Base-by-base conservation (phyloP, 2,888 invertebrate species). In the Diarsia dahlii region DNA sequence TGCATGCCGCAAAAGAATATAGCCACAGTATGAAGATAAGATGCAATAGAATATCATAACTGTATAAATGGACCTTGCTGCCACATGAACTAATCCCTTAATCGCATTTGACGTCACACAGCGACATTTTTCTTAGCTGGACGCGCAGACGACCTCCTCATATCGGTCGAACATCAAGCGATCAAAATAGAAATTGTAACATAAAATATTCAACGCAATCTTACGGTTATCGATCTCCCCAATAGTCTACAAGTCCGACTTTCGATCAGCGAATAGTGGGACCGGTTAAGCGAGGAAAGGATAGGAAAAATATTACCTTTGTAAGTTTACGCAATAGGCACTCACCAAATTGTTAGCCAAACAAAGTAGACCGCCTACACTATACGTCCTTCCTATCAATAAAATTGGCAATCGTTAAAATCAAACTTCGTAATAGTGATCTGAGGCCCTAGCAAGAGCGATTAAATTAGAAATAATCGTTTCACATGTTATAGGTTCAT, bases 61-160 rank as follows among this genome's bases (percentile, higher is more conserved):
- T 63, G 15, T 50, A 15, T 50, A 76, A 81, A 71, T 60, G 39
- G 48, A 76, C 71, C 39, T 60, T n/a, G 34, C 56, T 13, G 45
- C 46, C 18, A 71, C 48, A 58, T 56, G 34, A 81, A 76, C 65
- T 76, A 81, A 81, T 69, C 71, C 45, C 68, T 23, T 81, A 76
- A 76, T 81, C 54, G 81, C 12, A 76, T 81, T 81, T 65, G 56
- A 69, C 71, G 71, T 9, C 48, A 60, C 68, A 23, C 34, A 76
- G 48, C 28, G 60, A 28, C 18, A 46, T 28, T 69, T 71, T 62
- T 76, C 68, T 71, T 65, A 66, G 80, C 60, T 54, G 23, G 23
- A 39, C 68, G 52, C 4, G 10, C 60, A 54, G 54, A 62, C 74
- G 45, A 66, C 52, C 63, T 58, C 48, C 10, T 54, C 34, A 18